A percentile compares a stretch with the other conserved stretches of the same genome.
Conservation (phyloP, 2,888 invertebrate genomes). For the Andrena trimmerana region DNA sequence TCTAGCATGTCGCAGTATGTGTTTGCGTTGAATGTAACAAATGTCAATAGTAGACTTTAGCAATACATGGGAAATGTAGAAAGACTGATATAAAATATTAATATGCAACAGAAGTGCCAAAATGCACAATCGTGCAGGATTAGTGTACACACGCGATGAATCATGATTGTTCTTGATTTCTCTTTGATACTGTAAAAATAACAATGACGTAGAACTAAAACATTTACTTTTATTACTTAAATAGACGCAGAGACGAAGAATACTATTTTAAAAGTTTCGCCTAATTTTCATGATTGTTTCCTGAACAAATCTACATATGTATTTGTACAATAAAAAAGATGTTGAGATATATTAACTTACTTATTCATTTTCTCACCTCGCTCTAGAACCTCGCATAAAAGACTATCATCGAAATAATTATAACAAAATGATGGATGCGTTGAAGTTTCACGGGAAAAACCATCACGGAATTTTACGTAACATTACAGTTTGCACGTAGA, state of each 20-base stretch:
- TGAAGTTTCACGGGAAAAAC: not conserved
- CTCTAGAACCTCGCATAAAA: not conserved
- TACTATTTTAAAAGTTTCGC: slow-evolving; percentile 1
- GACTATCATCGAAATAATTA: not conserved
- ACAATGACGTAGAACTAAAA: slow-evolving; percentile 3
- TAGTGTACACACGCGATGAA: slow-evolving; percentile 24
- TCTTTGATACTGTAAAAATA: slow-evolving; percentile 13
- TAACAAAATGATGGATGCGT: slow-evolving; percentile 10
- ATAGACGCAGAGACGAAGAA: not conserved
- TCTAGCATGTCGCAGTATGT: not conserved
- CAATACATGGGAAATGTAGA: slow-evolving; percentile 42
- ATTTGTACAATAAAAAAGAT: slow-evolving; percentile 9
- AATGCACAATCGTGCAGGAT: slow-evolving; percentile 38
- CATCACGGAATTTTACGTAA: not conserved
- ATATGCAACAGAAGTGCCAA: slow-evolving; percentile 64
- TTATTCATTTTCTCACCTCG: not conserved
- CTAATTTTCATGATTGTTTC: not conserved
- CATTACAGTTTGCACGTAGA: not conserved
- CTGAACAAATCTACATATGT: not conserved
- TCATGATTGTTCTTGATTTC: slow-evolving; percentile 18
- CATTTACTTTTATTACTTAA: slow-evolving; percentile 1
- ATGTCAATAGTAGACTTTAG: slow-evolving; percentile 11
- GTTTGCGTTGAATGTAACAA: slow-evolving; percentile 1
- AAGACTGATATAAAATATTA: slow-evolving; percentile 67
- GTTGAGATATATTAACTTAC: slow-evolving; percentile 11